Evolutionary conservation across 2,113 vertebrate genomes (phyloP).

Genomic region (Prietella phreatophila): DNA sequence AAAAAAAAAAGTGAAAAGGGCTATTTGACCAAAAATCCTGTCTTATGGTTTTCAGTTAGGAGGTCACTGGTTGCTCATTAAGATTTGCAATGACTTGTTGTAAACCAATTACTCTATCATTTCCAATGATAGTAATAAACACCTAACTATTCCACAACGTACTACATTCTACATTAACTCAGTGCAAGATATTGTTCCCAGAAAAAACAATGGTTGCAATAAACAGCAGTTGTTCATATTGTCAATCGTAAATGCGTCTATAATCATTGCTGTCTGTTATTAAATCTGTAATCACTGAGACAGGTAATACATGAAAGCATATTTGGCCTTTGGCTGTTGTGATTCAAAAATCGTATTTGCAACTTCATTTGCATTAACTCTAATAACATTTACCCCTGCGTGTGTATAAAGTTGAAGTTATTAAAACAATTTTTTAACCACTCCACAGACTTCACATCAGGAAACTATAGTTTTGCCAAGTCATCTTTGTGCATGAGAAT

Average conservation of each 20-base stretch:
- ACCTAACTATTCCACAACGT: background rate
- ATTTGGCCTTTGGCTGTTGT: constrained; percentile 29
- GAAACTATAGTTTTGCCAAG: no score
- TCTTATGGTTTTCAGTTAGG: background rate
- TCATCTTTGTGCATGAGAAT: no score
- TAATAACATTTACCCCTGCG: no score
- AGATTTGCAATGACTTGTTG: constrained; percentile 22
- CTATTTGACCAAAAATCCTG: background rate
- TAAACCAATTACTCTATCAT: constrained; percentile 28
- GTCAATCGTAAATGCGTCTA: constrained; percentile 22
- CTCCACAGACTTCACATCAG: no score
- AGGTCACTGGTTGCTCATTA: background rate
- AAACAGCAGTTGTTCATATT: constrained; percentile 16
- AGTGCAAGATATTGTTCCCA: constrained; percentile 29
- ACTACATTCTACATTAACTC: constrained; percentile 49
- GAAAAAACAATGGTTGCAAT: constrained; percentile 40
- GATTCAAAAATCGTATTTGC: background rate
- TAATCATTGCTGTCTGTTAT: constrained; percentile 50
- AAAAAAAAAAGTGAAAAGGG: no score
- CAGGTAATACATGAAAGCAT: constrained; percentile 52
- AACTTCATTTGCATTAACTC: background rate
- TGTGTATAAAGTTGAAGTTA: no score
- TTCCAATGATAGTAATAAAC: constrained; percentile 18
- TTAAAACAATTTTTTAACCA: no score
- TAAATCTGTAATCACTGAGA: constrained; percentile 47